These are phyloP conservation scores for Orthosia gracilis DNA, from an alignment of 2,888 invertebrate species.

Conservation along the genomic window DNA sequence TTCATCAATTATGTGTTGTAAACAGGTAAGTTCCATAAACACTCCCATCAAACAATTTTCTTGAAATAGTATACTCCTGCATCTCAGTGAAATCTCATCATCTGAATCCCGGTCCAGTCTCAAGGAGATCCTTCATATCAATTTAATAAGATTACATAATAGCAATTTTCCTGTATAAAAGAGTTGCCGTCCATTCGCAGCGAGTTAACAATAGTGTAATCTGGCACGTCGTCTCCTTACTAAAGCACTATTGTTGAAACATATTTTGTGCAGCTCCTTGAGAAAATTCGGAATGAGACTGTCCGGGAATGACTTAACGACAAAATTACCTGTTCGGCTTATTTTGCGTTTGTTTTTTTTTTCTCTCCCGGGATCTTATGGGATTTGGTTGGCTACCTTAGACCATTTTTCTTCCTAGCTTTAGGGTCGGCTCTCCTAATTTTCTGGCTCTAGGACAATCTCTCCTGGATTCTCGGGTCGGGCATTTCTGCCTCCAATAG, in stretches of 20 bases:
- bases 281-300: constrained; percentile 43
- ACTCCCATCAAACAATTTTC: neutral
- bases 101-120: constrained; percentile 30
- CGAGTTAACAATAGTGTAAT: constrained; percentile 64
- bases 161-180: constrained; percentile 65
- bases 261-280: constrained; percentile 40
- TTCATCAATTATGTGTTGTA: neutral
- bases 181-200: constrained; percentile 53
- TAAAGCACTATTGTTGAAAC: constrained; percentile 50
- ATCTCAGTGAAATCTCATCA: constrained; percentile 12
- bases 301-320: constrained; percentile 28
- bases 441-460: too few species aligned
- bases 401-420: neutral
- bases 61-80: neutral
- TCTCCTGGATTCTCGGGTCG: too few species aligned
- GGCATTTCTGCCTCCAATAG: too few species aligned
- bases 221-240: constrained; percentile 38
- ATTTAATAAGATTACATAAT: constrained; percentile 63
- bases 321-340: constrained; percentile 34
- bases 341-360: neutral
- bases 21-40: neutral
- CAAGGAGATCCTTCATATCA: constrained; percentile 37
- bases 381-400: neutral
- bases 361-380: constrained; percentile 2
- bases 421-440: too few species aligned